Percentiles rank a stretch among this genome's conserved stretches.
These are phyloP conservation scores for Pterocles burchelli DNA, from an alignment of 2,113 vertebrate species.

Conservation along the genomic window DNA sequence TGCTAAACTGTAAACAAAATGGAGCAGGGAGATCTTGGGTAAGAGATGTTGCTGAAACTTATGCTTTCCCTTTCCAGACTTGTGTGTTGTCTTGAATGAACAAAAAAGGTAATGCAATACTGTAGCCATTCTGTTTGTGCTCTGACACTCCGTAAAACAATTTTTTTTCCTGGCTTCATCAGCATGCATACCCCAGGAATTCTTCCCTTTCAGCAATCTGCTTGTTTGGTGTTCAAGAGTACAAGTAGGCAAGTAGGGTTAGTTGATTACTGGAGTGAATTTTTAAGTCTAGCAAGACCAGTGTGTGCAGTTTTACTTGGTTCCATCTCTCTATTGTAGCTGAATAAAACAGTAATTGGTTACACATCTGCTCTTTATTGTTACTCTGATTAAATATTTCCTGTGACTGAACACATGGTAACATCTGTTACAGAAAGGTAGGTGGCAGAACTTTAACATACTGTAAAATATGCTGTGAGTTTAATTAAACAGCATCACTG, in stretches of 20 bases:
- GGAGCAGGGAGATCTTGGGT: background rate
- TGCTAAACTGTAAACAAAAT: background rate
- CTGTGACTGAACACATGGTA: background rate
- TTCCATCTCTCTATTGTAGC: background rate
- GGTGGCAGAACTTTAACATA: background rate
- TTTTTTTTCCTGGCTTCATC: constrained; percentile 27
- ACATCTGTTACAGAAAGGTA: constrained; percentile 34
- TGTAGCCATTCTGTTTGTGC: constrained; percentile 1
- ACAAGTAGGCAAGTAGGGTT: background rate
- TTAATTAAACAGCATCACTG: background rate
- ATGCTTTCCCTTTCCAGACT: background rate
- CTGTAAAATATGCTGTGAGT: background rate
- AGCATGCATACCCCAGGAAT: background rate
- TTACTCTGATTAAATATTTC: constrained; percentile 17
- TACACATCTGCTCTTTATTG: constrained; percentile 2
- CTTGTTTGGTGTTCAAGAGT: background rate
- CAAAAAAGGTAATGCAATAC: constrained; percentile 49
- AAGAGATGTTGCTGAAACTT: background rate
- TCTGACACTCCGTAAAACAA: constrained; percentile 5
- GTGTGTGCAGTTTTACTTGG: background rate
- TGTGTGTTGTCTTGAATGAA: constrained; percentile 15
- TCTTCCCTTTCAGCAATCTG: background rate
- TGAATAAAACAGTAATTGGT: background rate
- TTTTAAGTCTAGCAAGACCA: background rate
- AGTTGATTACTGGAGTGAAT: background rate